Percentiles rank a stretch among this genome's conserved stretches.
phyloP scores from a whole-genome alignment of 2,113 vertebrate species.

The Lophochroa leadbeateri region DNA sequence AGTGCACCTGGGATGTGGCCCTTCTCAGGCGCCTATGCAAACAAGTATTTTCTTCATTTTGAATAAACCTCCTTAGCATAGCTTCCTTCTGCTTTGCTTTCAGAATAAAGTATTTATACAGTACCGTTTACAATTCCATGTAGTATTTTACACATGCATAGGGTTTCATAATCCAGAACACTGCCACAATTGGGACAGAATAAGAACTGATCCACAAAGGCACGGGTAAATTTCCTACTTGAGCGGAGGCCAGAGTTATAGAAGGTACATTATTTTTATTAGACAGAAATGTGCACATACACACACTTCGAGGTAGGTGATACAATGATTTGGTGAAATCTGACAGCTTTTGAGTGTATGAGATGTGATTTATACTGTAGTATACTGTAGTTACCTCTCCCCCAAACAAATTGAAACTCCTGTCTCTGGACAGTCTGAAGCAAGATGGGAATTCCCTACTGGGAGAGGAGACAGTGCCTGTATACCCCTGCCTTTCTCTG shows the following conservation, averaged over 20 bases:
- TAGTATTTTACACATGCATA: background rate
- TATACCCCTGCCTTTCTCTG: background rate
- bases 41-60: background rate
- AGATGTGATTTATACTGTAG: background rate
- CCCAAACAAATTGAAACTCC: background rate
- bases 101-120: background rate
- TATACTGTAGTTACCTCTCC: background rate
- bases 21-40: background rate
- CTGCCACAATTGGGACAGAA: background rate
- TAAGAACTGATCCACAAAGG: background rate
- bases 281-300: background rate
- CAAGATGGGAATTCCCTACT: background rate
- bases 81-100: background rate
- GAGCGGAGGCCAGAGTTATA: background rate
- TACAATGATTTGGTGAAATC: background rate
- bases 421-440: background rate
- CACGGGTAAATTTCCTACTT: background rate
- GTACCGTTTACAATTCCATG: background rate
- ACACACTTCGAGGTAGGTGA: background rate
- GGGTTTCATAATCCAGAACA: background rate
- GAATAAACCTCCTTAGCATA: background rate
- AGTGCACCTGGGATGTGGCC: background rate
- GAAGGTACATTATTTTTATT: background rate
- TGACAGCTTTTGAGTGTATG: background rate
- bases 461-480: constrained; percentile 8